Conservation (phyloP, 2,888 invertebrate species). For the Latrodectus hesperus region DNA sequence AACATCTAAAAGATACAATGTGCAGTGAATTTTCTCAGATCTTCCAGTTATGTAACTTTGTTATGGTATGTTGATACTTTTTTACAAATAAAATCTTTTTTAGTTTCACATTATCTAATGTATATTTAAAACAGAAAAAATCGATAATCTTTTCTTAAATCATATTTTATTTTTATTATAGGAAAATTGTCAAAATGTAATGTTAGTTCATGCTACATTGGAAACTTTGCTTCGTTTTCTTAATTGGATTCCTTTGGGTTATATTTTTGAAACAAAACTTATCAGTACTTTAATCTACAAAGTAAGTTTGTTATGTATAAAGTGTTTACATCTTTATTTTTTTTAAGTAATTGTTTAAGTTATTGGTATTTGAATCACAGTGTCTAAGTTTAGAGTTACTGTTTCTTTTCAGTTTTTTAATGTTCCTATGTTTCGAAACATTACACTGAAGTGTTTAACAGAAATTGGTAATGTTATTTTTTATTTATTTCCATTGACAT, state of each 20-base stretch:
- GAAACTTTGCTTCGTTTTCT: slow-evolving; percentile 97
- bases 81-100: not conserved
- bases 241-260: slow-evolving; percentile 99
- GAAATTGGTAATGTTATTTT: slow-evolving; percentile 83
- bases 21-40: slow-evolving; percentile 99
- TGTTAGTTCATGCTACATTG: slow-evolving; percentile 94
- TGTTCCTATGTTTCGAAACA: slow-evolving; percentile 97
- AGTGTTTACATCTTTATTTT: not conserved
- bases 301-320: slow-evolving; percentile 73
- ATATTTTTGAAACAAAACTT: slow-evolving; percentile 99
- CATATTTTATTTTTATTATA: slow-evolving; percentile 72
- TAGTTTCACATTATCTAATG: not conserved
- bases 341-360: not conserved
- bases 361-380: not conserved
- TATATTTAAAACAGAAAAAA: too few relatives aligned
- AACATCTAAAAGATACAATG: slow-evolving; percentile 99
- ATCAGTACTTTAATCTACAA: slow-evolving; percentile 95
- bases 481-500: not conserved
- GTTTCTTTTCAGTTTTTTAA: slow-evolving; percentile 84
- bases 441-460: slow-evolving; percentile 97
- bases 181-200: slow-evolving; percentile 98
- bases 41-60: slow-evolving; percentile 97
- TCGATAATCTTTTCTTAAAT: not conserved
- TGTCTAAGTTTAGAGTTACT: not conserved
- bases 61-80: slow-evolving; percentile 80